A percentile compares a stretch with the other conserved stretches of the same genome.
Conservation (phyloP, 2,797 vertebrate genomes). For the Tachyglossus aculeatus region DNA sequence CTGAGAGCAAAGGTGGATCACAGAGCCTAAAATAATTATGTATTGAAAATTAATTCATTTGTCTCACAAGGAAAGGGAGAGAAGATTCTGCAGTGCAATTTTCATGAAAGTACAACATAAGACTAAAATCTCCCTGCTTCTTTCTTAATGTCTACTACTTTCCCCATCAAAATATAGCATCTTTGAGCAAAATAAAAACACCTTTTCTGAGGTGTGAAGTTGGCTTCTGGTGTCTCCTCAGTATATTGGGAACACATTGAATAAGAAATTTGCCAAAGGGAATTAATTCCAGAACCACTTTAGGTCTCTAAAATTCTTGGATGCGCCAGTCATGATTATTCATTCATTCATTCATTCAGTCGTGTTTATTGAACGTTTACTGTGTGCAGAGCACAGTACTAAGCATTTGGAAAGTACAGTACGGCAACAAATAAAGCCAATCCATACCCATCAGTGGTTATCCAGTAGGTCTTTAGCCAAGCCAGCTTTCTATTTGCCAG, state of each 20-base stretch:
- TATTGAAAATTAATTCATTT: conserved; percentile 46
- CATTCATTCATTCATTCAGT: no score
- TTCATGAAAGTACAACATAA: conserved; percentile 39
- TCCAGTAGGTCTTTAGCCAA: no score
- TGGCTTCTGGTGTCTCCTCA: conserved; percentile 25
- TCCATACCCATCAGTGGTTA: no score
- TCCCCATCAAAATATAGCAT: conserved; percentile 42
- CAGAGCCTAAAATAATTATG: conserved; percentile 19
- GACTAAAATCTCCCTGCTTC: conserved; percentile 42
- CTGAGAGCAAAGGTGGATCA: conserved; percentile 45
- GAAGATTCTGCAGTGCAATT: conserved; percentile 31
- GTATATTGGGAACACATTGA: not conserved
- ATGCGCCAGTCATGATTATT: no score
- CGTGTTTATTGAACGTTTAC: no score
- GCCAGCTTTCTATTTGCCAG: no score
- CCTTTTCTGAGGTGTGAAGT: conserved; percentile 20
- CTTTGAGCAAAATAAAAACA: conserved; percentile 53
- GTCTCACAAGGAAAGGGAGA: conserved; percentile 25
- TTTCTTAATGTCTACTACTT: conserved; percentile 14
- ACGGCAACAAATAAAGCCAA: no score
- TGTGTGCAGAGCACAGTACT: no score
- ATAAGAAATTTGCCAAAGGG: conserved; percentile 5
- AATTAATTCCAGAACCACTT: conserved; percentile 23
- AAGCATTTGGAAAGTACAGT: no score
- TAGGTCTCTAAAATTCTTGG: no score